Evolutionary conservation across 2,888 invertebrate genomes (phyloP).

Genomic region (Baronia brevicornis): DNA sequence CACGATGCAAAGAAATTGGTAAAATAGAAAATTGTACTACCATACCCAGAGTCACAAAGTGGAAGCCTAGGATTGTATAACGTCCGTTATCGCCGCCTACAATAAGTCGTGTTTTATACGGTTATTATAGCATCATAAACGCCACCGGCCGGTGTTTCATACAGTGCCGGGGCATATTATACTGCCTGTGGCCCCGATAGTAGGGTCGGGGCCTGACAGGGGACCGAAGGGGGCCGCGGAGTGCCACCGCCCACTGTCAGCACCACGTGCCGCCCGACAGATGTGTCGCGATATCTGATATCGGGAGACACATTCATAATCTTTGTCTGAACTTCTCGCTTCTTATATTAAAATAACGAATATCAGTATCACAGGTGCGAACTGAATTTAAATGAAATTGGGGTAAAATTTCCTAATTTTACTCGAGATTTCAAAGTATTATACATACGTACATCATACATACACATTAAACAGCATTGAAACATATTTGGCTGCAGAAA

Average conservation of each 20-base stretch:
- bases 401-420: slow-evolving; percentile 29
- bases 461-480: no score
- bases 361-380: slow-evolving; percentile 52
- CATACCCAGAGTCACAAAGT: slow-evolving; percentile 37
- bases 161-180: slow-evolving; percentile 71
- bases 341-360: slow-evolving; percentile 67
- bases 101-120: slow-evolving; percentile 75
- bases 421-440: slow-evolving; percentile 9
- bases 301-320: slow-evolving; percentile 74
- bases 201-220: slow-evolving; percentile 27
- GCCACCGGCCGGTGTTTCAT: slow-evolving; percentile 74
- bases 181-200: slow-evolving; percentile 57
- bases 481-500: no score
- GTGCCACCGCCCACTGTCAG: slow-evolving; percentile 55
- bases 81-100: slow-evolving; percentile 71
- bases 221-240: slow-evolving; percentile 19
- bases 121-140: slow-evolving; percentile 75
- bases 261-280: slow-evolving; percentile 69
- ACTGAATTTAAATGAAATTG: slow-evolving; percentile 19
- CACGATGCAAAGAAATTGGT: slow-evolving; percentile 18
- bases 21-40: slow-evolving; percentile 37
- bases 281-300: slow-evolving; percentile 73
- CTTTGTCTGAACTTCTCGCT: slow-evolving; percentile 61
- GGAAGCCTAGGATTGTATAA: slow-evolving; percentile 60
- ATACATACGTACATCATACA: no score